These are phyloP conservation scores for Forbesichthys papilliferus DNA, from an alignment of 2,113 vertebrate genomes.

Conservation along the genomic window DNA sequence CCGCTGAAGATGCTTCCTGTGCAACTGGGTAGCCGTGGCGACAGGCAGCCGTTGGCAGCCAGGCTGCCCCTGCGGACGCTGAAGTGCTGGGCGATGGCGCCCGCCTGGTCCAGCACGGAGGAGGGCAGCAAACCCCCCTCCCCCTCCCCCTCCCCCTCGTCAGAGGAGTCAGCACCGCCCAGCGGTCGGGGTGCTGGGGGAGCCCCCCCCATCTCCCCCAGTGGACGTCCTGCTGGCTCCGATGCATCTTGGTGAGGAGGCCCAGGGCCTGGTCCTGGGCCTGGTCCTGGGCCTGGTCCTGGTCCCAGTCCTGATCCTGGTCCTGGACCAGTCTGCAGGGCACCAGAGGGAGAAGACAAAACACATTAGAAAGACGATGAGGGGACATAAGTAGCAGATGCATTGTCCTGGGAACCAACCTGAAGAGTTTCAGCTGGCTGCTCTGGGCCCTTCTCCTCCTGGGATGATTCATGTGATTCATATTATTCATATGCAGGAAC, in stretches of 20 bases:
- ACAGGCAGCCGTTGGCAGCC: conserved; percentile 70
- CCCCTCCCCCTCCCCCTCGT: conserved; percentile 72
- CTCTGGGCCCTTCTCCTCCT: not conserved
- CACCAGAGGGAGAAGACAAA: too few relatives aligned
- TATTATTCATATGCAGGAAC: not conserved
- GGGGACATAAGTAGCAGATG: not conserved
- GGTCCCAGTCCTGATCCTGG: not conserved
- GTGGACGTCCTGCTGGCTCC: conserved; percentile 3
- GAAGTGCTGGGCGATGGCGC: conserved; percentile 85
- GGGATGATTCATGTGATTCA: not conserved
- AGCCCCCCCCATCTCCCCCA: not conserved
- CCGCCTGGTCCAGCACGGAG: conserved; percentile 88
- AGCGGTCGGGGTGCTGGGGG: conserved; percentile 32
- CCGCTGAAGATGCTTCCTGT: conserved; percentile 75
- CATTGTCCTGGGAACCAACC: not conserved
- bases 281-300: not conserved
- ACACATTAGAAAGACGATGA: not conserved
- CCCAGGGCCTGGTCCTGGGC: not conserved
- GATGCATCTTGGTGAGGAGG: not conserved
- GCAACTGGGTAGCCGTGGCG: conserved; percentile 69
- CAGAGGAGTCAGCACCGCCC: conserved; percentile 85
- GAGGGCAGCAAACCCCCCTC: conserved; percentile 78
- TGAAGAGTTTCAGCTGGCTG: not conserved
- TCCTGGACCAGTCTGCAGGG: too few relatives aligned
- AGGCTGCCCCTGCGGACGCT: conserved; percentile 76